Evolutionary conservation across 2,888 invertebrate species (phyloP), one percentile per base, ranked within the genome.

Genomic region (Siphlonurus alternatus): DNA sequence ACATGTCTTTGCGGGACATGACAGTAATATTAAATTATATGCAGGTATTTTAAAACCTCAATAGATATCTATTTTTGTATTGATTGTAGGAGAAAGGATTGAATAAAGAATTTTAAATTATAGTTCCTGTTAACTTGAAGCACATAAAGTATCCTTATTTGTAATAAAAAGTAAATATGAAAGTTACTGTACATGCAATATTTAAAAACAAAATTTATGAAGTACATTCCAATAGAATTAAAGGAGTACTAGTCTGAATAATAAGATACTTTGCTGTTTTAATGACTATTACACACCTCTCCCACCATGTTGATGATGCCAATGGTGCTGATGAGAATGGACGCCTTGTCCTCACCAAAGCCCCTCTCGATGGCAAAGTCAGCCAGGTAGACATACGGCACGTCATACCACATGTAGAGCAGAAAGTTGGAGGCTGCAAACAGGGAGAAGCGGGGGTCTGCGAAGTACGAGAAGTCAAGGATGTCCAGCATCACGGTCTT

Each of bases 381-480:
- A 64, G 89, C 88, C 67, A 95, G 80, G 76, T 93, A 96, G 74
- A 96, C 90, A 77, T 97, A 97, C 18, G 95, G 94, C 65, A 96
- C 90, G 72, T 97, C 95, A 76, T 90, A 91, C 89, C 93, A 94
- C 71, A 88, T 85, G 77, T 95, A 96, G 63, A 96, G 81, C 63
- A 94, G 80, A 70, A 93, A 85, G 68, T 93, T 94, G 63, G 93
- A 90, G 19, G 93, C 72, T 64, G 90, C 89, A 72, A 94, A 83
- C 60, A 90, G 79, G 68, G 89, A 79, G 76, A 91, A 93, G 69
- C 89, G 88, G 65, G 83, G 76, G 72, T 87, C 85, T 72, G 85
- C 78, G 74, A 92, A 88, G 74, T 91, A 82, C 23, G 86, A 83
- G 71, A 91, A 86, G 76, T 93, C 91, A 75, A 87, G 84, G 71